Evolutionary conservation across 2,113 vertebrate genomes (phyloP).

Genomic region (Myotis davidii): DNA sequence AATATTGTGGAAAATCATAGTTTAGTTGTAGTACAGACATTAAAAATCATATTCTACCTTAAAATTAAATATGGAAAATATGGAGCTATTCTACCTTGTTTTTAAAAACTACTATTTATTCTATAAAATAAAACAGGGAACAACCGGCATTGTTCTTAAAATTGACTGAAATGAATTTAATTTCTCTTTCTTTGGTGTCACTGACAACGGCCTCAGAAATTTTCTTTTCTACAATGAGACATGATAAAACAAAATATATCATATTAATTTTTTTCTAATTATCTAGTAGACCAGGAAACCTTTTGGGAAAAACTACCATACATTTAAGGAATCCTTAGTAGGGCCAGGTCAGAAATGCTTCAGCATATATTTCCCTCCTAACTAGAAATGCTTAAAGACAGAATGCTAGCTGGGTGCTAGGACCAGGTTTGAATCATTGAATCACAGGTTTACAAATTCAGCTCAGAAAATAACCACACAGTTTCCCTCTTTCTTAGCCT

Average conservation of each 20-base stretch:
- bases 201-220: neutral
- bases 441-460: slow-evolving; percentile 10
- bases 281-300: neutral
- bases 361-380: neutral
- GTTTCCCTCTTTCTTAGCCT: neutral
- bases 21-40: neutral
- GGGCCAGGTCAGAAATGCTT: neutral
- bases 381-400: neutral
- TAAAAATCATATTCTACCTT: slow-evolving; percentile 28
- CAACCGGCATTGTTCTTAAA: neutral
- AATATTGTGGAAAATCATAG: slow-evolving; percentile 3
- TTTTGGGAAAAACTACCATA: neutral
- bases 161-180: neutral
- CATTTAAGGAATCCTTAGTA: neutral
- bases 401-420: neutral
- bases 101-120: slow-evolving; percentile 15
- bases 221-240: slow-evolving; percentile 38
- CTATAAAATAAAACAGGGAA: neutral
- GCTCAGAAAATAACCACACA: slow-evolving; percentile 9
- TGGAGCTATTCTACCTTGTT: neutral
- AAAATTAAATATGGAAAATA: slow-evolving; percentile 22
- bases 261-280: slow-evolving; percentile 8
- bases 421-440: slow-evolving; percentile 15
- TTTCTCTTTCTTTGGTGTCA: slow-evolving; percentile 6
- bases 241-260: neutral